phyloP scores from a whole-genome alignment of 2,797 vertebrate genomes.

The Poeciliopsis paucimaculata region DNA sequence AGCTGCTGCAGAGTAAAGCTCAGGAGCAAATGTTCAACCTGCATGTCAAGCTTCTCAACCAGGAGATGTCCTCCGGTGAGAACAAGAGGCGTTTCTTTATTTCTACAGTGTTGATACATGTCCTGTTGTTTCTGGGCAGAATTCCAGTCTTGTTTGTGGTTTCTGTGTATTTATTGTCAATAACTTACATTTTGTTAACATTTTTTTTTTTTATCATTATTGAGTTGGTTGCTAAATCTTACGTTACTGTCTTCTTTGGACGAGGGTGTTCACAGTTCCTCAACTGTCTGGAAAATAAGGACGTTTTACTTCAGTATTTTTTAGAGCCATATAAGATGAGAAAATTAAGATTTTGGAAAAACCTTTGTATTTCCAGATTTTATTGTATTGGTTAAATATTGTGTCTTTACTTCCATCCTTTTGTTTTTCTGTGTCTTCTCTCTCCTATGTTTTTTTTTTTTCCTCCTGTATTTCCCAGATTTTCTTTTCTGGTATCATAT shows the following conservation, averaged over 20 bases:
- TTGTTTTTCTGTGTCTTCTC: not conserved
- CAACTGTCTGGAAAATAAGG: not conserved
- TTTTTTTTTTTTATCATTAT: not conserved
- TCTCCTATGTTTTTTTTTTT: not conserved
- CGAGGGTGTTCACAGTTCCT: not conserved
- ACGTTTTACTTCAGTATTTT: not conserved
- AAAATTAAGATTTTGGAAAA: not conserved
- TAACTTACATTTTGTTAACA: not conserved
- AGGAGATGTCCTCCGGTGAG: slow-evolving; percentile 91
- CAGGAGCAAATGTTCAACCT: slow-evolving; percentile 97
- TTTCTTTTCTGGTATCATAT: not conserved
- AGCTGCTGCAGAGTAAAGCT: slow-evolving; percentile 93
- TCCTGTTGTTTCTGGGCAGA: not conserved
- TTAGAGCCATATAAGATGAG: not conserved
- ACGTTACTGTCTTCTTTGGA: not conserved
- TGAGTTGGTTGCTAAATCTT: not conserved
- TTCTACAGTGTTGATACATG: not conserved
- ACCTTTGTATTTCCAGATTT: not conserved
- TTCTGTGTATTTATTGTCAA: not conserved
- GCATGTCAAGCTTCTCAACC: slow-evolving; percentile 91
- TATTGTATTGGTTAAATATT: not conserved
- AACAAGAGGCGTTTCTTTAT: not conserved
- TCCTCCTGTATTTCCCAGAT: not conserved
- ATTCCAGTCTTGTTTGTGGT: not conserved
- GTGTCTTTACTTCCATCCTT: not conserved